Conservation (phyloP, 2,888 invertebrate species). For the Spodoptera picta region DNA sequence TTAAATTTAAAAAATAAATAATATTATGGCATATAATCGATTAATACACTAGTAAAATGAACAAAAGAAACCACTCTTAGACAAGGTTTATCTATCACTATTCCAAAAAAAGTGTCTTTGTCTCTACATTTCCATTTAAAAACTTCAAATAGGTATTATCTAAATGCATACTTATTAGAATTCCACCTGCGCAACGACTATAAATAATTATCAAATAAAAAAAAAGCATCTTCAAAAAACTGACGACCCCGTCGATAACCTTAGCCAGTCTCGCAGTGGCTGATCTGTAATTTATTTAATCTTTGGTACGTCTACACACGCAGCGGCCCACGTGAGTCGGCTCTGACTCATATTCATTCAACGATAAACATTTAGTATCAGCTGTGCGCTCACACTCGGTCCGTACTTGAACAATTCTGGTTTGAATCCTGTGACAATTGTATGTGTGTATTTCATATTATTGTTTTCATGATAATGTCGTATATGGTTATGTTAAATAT, state of each 20-base stretch:
- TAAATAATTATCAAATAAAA: not conserved
- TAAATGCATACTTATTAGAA: too few species aligned
- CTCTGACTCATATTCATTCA: conserved; percentile 69
- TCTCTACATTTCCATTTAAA: too few species aligned
- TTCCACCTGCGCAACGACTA: too few species aligned
- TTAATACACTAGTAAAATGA: too few species aligned
- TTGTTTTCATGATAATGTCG: too few species aligned
- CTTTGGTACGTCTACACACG: conserved; percentile 60
- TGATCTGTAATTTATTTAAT: conserved; percentile 43
- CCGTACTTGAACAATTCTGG: conserved; percentile 1
- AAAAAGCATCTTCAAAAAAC: not conserved
- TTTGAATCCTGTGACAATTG: conserved; percentile 17
- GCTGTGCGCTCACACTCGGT: conserved; percentile 63
- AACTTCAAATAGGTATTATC: too few species aligned
- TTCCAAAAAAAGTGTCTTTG: too few species aligned
- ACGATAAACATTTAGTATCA: conserved; percentile 62
- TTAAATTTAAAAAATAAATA: not conserved
- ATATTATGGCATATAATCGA: too few species aligned
- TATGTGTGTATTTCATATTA: too few species aligned
- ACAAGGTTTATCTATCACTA: too few species aligned
- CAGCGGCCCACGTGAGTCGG: conserved; percentile 64
- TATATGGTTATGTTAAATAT: too few species aligned
- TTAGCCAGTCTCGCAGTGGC: conserved; percentile 15
- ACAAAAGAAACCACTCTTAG: too few species aligned
- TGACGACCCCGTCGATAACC: conserved; percentile 22